Evolutionary conservation across 2,797 vertebrate genomes (phyloP).

Genomic region (Takifugu ocellatus): DNA sequence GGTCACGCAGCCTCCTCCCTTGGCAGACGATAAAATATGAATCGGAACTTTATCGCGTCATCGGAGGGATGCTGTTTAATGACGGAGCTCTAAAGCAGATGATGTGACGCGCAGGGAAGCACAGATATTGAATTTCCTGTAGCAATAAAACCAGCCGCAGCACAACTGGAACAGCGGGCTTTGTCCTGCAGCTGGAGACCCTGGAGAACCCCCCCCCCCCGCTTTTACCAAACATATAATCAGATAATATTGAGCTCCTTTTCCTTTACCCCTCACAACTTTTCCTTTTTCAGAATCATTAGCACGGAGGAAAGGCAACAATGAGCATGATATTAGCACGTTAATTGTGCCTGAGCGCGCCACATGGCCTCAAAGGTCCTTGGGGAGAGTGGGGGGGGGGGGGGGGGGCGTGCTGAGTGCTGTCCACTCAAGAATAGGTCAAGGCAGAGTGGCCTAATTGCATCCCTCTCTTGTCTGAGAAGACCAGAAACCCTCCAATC

Average conservation of each 20-base stretch:
- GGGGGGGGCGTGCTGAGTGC: conserved; percentile 28
- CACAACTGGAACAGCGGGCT: conserved; percentile 36
- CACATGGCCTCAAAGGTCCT: conserved; percentile 35
- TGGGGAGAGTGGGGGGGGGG: conserved; percentile 30
- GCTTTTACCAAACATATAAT: conserved; percentile 35
- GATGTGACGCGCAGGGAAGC: too few relatives aligned
- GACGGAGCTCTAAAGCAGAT: too few relatives aligned
- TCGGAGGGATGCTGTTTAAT: too few relatives aligned
- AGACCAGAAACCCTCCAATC: conserved; percentile 52
- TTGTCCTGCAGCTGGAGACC: conserved; percentile 53
- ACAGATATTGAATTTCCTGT: neutral
- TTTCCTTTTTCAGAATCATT: conserved; percentile 1
- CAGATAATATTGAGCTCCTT: conserved; percentile 35
- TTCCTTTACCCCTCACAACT: neutral
- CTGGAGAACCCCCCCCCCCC: conserved; percentile 20
- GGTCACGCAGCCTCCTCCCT: too few relatives aligned
- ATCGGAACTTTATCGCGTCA: too few relatives aligned
- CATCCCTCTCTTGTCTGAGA: conserved; percentile 68
- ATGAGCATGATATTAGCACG: conserved; percentile 46
- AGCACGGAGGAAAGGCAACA: conserved; percentile 3
- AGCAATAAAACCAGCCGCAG: conserved; percentile 35
- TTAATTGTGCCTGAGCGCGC: conserved; percentile 38
- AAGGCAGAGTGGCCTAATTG: conserved; percentile 70
- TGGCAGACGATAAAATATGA: neutral
- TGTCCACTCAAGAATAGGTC: conserved; percentile 62